Evolutionary conservation across 2,797 vertebrate species (phyloP), one percentile per base, ranked within the genome.

Genomic region (Fistularia commersonii): DNA sequence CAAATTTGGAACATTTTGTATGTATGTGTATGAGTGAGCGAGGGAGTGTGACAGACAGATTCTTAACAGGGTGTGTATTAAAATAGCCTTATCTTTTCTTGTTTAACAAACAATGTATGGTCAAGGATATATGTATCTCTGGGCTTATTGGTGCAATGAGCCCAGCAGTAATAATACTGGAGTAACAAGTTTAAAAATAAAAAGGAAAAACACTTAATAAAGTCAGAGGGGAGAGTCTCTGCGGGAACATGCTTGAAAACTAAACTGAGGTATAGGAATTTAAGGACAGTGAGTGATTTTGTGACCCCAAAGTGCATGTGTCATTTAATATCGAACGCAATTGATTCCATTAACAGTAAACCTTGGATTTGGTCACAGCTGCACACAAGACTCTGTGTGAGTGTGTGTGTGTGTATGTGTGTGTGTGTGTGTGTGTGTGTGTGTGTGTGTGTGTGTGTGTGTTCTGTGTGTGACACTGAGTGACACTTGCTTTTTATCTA

Each of bases 241-340:
- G 51, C 41, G 39, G 57, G 59, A 54, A 79, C 57, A 42, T 64
- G 64, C 41, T 48, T 50, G 53, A 74, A 62, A 68, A 76, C 66
- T 67, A 81, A 23, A 74, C 59, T 38, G 41, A 45, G 57, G 59
- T 62, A 78, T 69, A 77, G 57, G 63, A 77, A 86, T 77, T 76
- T 69, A 72, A 66, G 41, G 37, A 41, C 42, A 48, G 64, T 53
- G 64, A 45, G 72, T 76, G 73, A 82, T 81, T 86, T 81, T 80
- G 69, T 79, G 79, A 83, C 83, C 86, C 74, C 54, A 87, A 89
- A 88, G 86, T 85, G 74, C 82, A 87, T 14, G 68, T 79, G 85
- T 80, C 86, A 84, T 82, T 84, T 82, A 74, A 82, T 83, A 86
- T 84, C 81, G 80, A 83, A 85, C 69, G 46, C 69, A 76, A 87